Conservation (phyloP, 2,888 invertebrate genomes). For the Argynnis bischoffii region DNA sequence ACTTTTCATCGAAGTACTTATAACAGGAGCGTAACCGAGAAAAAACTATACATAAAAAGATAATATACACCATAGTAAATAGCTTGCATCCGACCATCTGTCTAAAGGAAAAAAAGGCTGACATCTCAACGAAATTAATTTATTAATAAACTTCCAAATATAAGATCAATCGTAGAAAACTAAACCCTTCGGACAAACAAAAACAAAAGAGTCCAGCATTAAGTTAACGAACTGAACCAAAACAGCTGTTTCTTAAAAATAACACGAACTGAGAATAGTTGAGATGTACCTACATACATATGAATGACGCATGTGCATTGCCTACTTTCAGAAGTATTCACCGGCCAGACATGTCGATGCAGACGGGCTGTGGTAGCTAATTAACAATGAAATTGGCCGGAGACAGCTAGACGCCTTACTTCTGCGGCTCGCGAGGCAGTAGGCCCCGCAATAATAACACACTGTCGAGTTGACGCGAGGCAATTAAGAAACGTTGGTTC, state of each 20-base stretch:
- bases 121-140: constrained; percentile 29
- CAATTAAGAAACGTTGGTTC: constrained; percentile 71
- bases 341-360: constrained; percentile 65
- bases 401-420: constrained; percentile 80
- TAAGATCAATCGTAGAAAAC: constrained; percentile 43
- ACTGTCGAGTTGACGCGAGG: constrained; percentile 60
- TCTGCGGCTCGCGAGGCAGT: constrained; percentile 65
- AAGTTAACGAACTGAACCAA: constrained; percentile 51
- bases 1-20: no score
- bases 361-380: constrained; percentile 67
- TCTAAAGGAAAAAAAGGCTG: constrained; percentile 11
- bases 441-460: constrained; percentile 72
- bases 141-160: constrained; percentile 35
- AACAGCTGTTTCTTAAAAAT: constrained; percentile 58
- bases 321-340: constrained; percentile 67
- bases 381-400: constrained; percentile 74
- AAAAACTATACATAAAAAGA: no score
- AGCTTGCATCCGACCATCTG: no score
- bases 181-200: constrained; percentile 27
- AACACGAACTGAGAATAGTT: constrained; percentile 53
- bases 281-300: constrained; percentile 35
- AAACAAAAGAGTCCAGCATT: constrained; percentile 47
- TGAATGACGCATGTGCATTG: constrained; percentile 50
- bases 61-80: no score
- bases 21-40: no score